phyloP scores from a whole-genome alignment of 2,888 invertebrate species.

The Axea sp. region DNA sequence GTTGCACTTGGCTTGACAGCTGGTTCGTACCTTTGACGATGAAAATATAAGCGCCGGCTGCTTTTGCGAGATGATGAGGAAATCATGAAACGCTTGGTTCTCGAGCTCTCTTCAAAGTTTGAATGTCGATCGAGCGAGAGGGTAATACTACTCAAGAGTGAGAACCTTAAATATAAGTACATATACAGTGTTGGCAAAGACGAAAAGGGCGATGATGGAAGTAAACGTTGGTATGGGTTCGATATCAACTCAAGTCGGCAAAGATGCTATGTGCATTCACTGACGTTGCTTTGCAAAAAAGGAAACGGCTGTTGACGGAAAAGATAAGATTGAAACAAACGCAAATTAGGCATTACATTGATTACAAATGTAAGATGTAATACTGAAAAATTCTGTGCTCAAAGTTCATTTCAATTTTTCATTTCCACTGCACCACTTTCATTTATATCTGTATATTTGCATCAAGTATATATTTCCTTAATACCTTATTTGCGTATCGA shows the following conservation, averaged over 20 bases:
- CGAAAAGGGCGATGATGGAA: not conserved
- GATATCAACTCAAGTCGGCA: constrained; percentile 15
- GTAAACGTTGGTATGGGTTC: constrained; percentile 6
- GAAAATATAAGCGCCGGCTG: constrained; percentile 55
- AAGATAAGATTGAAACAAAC: not conserved
- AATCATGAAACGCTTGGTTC: constrained; percentile 61
- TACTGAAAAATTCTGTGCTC: too few species aligned
- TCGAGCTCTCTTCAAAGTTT: constrained; percentile 60
- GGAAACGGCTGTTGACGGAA: not conserved
- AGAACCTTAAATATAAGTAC: constrained; percentile 20
- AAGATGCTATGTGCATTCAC: constrained; percentile 16
- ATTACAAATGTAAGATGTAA: too few species aligned
- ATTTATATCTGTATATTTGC: too few species aligned
- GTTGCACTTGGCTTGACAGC: constrained; percentile 35
- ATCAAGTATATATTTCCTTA: too few species aligned
- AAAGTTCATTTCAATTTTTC: too few species aligned
- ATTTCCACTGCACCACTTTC: too few species aligned
- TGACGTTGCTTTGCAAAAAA: constrained; percentile 8
- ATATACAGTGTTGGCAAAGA: not conserved
- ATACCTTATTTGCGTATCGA: too few species aligned
- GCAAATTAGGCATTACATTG: too few species aligned
- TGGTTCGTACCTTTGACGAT: constrained; percentile 37
- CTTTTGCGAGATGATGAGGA: constrained; percentile 60
- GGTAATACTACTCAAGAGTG: constrained; percentile 18
- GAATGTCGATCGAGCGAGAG: constrained; percentile 60